These are phyloP conservation scores for Saturnia japonica DNA, from an alignment of 2,888 invertebrate species.

Conservation along the genomic window DNA sequence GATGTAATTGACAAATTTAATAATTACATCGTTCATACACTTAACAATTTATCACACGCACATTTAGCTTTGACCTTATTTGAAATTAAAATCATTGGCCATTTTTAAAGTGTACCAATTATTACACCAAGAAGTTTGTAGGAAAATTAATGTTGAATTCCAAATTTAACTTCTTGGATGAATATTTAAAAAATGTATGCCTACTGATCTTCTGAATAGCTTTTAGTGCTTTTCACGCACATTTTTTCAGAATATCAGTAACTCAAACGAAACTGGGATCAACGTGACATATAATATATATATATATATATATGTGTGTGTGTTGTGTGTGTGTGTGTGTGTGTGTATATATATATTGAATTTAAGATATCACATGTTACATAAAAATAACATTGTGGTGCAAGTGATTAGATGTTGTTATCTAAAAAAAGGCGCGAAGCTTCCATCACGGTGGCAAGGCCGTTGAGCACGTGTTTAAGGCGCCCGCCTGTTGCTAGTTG, in stretches of 20 bases:
- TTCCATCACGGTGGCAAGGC: constrained; percentile 72
- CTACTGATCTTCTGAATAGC: neutral
- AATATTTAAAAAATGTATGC: neutral
- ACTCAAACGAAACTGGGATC: neutral
- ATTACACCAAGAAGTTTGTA: neutral
- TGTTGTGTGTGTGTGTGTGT: too few species aligned
- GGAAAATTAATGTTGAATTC: neutral
- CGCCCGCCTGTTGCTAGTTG: constrained; percentile 78
- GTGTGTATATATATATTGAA: constrained; percentile 7
- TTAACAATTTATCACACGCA: constrained; percentile 32
- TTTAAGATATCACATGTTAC: constrained; percentile 32
- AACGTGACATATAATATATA: too few species aligned
- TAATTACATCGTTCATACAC: constrained; percentile 37
- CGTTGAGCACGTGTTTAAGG: constrained; percentile 71
- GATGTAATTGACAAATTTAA: constrained; percentile 55
- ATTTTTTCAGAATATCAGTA: neutral
- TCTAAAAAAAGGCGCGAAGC: constrained; percentile 76
- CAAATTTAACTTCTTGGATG: neutral
- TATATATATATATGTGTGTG: too few species aligned
- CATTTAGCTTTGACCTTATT: constrained; percentile 26
- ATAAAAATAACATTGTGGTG: constrained; percentile 42
- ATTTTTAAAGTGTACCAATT: neutral
- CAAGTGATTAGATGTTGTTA: constrained; percentile 59
- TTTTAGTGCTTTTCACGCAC: neutral
- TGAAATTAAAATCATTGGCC: constrained; percentile 6